Base-by-base conservation (phyloP, 1,140 invertebrate genomes). In the Aphis craccivora region DNA sequence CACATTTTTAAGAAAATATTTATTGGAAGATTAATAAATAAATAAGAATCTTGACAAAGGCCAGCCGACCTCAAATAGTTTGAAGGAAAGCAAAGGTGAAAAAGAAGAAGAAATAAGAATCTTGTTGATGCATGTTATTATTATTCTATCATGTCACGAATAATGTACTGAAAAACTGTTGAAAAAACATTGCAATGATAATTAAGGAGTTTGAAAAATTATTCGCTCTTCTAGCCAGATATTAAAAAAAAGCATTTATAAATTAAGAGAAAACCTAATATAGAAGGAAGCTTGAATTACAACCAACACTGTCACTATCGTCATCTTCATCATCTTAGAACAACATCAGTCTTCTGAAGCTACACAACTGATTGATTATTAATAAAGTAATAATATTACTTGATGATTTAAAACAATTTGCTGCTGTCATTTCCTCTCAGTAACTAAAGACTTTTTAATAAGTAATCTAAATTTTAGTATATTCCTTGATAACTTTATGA, bases 331-430 rank as follows among this genome's bases (percentile, higher is more conserved):
- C 53, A 6, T 67, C 37, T 89, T 53, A 67, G 53, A 53, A 55
- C n/a, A 55, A 37, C 14, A 90, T 90, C 40, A 43, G 43, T 43
- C 53, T 22, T 67, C 53, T 90, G 89, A 90, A 90, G 53, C 37
- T 60, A 60, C 23, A 40, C 88, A 60, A 43, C 37, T 30, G 25
- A 40, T 90, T 60, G 14, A 60, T 90, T 90, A 55, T 60, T 2
- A 43, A 90, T 40, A 90, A 90, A 90, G 89, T 90, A 90, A 90
- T 67, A 35, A 25, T 90, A 90, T 90, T 60, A 60, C 88, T 67
- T 45, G 5, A 55, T 90, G 51, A 45, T 90, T 60, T 20, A 88
- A 90, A 90, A 67, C 37, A 67, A 90, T 40, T 90, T 90, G 53
- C 25, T 45, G 53, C 53, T 22, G 37, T 43, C 89, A 67, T 43